These are phyloP conservation scores for Ceratothoa steindachneri DNA, from an alignment of 2,888 invertebrate species.

Conservation along the genomic window DNA sequence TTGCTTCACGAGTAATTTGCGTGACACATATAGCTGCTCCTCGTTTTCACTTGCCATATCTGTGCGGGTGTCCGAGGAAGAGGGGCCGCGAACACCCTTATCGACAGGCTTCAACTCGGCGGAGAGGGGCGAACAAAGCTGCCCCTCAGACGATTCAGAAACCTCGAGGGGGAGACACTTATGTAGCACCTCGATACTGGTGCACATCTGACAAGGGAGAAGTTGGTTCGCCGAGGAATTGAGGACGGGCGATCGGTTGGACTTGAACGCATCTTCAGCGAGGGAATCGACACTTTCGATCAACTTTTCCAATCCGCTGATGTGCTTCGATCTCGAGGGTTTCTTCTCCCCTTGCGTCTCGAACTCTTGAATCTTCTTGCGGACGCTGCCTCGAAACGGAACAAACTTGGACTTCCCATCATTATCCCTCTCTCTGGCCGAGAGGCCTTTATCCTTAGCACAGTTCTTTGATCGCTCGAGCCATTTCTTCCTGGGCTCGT, in stretches of 20 bases:
- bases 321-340: neutral
- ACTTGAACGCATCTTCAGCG: neutral
- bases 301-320: neutral
- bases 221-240: neutral
- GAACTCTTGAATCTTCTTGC: constrained; percentile 25
- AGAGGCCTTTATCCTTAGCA: neutral
- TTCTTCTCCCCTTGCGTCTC: constrained; percentile 9
- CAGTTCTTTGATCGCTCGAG: neutral
- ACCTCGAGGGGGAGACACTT: neutral
- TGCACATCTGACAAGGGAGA: neutral
- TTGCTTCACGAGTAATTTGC: constrained; percentile 48
- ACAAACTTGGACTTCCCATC: neutral
- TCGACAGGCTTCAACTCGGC: neutral
- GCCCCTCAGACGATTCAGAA: too few relatives aligned
- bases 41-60: constrained; percentile 9
- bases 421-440: neutral
- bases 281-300: neutral
- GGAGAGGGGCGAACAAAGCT: neutral
- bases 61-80: too few relatives aligned
- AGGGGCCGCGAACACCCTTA: neutral
- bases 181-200: neutral
- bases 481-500: neutral
- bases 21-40: constrained; percentile 48
- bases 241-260: neutral
- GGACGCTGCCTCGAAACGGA: constrained; percentile 23